Conservation (phyloP, 2,888 invertebrate genomes). For the Julus scanicus region DNA sequence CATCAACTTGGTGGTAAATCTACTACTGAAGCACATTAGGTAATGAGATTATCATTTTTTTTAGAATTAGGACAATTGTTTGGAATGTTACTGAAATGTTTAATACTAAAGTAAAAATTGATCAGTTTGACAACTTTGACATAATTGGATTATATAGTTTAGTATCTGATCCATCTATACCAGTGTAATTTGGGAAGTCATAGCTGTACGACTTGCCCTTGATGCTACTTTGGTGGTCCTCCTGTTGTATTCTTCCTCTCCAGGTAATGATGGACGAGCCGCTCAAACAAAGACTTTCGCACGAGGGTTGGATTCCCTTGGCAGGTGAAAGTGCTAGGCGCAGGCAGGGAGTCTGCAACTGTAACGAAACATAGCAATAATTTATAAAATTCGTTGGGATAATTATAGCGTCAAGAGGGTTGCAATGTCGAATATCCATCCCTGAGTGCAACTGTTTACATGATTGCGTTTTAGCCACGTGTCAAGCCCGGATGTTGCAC, state of each 20-base stretch:
- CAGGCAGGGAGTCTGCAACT: neutral
- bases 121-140: no score
- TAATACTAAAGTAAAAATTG: no score
- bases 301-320: neutral
- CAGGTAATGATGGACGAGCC: neutral
- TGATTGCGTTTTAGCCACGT: neutral
- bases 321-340: neutral
- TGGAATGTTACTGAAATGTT: no score
- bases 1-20: no score
- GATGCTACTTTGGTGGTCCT: neutral
- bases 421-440: neutral
- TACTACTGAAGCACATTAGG: no score
- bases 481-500: neutral
- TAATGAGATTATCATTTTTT: no score
- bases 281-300: neutral
- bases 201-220: no score
- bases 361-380: neutral
- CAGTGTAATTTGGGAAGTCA: no score
- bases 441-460: neutral
- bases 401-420: neutral
- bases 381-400: neutral
- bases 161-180: no score
- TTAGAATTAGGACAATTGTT: no score
- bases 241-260: neutral
- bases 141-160: no score